Evolutionary conservation across 2,113 vertebrate species (phyloP).

Genomic region (Meleagris gallopavo): DNA sequence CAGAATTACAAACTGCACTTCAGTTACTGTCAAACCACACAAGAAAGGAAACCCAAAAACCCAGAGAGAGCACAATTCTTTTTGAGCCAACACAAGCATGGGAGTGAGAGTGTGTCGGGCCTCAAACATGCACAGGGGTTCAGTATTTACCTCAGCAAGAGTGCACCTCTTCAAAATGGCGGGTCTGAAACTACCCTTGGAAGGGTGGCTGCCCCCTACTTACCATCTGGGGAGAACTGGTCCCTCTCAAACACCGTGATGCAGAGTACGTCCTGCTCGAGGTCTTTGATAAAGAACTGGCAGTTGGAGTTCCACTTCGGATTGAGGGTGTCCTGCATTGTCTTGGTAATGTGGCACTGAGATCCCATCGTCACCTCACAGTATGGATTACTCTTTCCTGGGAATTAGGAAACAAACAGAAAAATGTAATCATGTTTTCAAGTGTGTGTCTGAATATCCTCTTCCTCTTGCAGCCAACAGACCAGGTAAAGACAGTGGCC

Average conservation of each 20-base stretch:
- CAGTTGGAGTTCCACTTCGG: constrained; percentile 99
- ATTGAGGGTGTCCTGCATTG: constrained; percentile 95
- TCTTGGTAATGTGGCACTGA: constrained; percentile 99
- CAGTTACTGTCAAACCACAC: neutral
- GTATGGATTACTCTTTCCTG: constrained; percentile 98
- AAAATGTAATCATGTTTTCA: fast-evolving
- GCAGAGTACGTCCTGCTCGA: constrained; percentile 98
- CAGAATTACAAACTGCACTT: neutral
- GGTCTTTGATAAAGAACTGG: constrained; percentile 99
- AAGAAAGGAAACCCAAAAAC: neutral
- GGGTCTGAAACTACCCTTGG: neutral
- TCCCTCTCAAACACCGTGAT: constrained; percentile 98
- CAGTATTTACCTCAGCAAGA: neutral
- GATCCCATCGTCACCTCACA: constrained; percentile 99
- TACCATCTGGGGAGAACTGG: constrained; percentile 98
- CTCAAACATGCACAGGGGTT: neutral
- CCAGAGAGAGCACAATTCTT: neutral
- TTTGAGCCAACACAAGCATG: neutral
- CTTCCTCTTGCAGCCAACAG: neutral
- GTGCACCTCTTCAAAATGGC: fast-evolving
- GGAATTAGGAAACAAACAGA: neutral
- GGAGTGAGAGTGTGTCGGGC: neutral
- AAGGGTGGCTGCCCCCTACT: neutral
- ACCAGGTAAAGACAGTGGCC: neutral
- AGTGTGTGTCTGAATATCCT: neutral